phyloP scores from a whole-genome alignment of 2,113 vertebrate species.

The Phrynocephalus versicolor region DNA sequence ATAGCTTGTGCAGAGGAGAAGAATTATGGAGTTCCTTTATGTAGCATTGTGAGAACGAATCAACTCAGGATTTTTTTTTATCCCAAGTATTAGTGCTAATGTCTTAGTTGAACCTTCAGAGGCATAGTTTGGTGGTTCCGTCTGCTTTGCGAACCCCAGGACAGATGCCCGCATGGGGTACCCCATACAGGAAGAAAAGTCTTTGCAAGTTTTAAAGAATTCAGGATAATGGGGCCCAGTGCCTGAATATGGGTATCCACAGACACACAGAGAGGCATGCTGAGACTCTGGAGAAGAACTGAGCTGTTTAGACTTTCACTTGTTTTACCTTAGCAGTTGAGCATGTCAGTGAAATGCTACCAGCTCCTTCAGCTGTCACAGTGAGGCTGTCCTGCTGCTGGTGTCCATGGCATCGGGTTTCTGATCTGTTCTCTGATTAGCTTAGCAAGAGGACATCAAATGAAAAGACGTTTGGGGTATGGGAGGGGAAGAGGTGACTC shows the following conservation, averaged over 20 bases:
- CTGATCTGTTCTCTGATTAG: conserved; percentile 79
- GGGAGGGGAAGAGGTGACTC: conserved; percentile 57
- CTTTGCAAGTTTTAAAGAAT: background rate
- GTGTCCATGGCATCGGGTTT: conserved; percentile 77
- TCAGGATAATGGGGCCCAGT: background rate
- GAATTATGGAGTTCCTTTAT: too few species aligned
- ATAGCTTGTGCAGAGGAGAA: too few species aligned
- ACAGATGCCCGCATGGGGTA: background rate
- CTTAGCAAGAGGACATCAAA: conserved; percentile 71
- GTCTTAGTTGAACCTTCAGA: background rate
- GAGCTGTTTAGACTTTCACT: conserved; percentile 88
- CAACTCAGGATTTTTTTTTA: too few species aligned
- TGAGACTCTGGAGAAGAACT: conserved; percentile 21
- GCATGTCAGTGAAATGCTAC: conserved; percentile 90
- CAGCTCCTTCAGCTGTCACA: conserved; percentile 86
- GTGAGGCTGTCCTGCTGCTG: conserved; percentile 76
- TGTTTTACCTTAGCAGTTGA: conserved; percentile 87
- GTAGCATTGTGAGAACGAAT: too few species aligned
- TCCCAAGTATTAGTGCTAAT: background rate
- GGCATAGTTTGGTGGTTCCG: background rate
- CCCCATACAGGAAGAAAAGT: background rate
- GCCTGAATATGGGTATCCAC: background rate
- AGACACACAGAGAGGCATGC: background rate
- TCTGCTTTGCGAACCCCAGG: background rate
- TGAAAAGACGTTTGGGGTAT: conserved; percentile 70